Conservation (phyloP, 2,113 vertebrate genomes). For the Gulo gulo region DNA sequence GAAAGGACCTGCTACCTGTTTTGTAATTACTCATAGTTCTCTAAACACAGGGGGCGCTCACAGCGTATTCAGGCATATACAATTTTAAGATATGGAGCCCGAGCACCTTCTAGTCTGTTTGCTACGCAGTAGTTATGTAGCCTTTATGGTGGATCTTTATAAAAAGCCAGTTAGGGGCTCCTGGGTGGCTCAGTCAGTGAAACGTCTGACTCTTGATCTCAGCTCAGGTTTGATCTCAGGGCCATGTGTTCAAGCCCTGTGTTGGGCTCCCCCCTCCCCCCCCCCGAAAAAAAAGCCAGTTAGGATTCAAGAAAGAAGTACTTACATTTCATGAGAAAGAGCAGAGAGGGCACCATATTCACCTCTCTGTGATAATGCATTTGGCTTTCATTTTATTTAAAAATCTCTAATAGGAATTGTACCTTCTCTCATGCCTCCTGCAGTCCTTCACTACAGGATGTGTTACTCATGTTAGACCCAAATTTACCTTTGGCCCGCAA, state of each 20-base stretch:
- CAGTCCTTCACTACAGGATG: slow-evolving; percentile 65
- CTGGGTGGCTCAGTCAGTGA: not conserved
- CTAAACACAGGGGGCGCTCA: not conserved
- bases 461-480: slow-evolving; percentile 63
- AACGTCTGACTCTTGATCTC: not conserved
- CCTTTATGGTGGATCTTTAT: not conserved
- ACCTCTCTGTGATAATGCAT: not conserved
- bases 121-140: not conserved
- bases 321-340: not conserved
- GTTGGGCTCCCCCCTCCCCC: not conserved
- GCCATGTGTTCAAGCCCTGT: not conserved
- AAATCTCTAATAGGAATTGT: slow-evolving; percentile 34
- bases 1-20: not conserved
- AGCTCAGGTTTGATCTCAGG: not conserved
- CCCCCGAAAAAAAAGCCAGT: not conserved
- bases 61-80: not conserved
- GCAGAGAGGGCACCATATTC: not conserved
- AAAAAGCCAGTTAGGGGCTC: not conserved
- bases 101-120: not conserved
- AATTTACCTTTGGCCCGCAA: slow-evolving; percentile 77
- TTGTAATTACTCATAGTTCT: not conserved
- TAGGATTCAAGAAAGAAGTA: not conserved
- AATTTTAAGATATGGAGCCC: not conserved
- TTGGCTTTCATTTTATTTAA: slow-evolving; percentile 46
- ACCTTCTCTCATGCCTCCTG: slow-evolving; percentile 44